These are phyloP conservation scores for Casuarius casuarius DNA, from an alignment of 2,113 vertebrate species.

Conservation along the genomic window DNA sequence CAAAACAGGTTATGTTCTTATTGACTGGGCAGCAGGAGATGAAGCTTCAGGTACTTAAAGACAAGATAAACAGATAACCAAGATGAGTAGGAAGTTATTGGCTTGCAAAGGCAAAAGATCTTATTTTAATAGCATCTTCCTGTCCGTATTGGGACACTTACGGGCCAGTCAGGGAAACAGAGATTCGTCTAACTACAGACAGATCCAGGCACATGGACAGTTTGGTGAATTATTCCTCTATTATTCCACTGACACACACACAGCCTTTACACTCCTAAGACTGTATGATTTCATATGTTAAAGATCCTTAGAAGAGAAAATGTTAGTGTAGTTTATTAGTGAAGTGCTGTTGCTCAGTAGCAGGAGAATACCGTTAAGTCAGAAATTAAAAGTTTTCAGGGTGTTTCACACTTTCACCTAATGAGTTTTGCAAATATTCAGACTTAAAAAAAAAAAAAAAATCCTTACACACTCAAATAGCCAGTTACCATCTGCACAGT, in stretches of 20 bases:
- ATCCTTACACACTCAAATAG: background rate
- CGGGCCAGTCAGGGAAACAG: background rate
- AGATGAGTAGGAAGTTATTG: background rate
- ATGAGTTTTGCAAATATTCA: background rate
- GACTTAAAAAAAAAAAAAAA: background rate
- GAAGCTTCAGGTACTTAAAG: background rate
- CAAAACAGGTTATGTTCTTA: background rate
- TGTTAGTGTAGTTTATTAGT: accelerated
- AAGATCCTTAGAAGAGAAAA: background rate
- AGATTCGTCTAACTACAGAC: background rate
- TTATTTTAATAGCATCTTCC: background rate
- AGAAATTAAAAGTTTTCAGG: background rate
- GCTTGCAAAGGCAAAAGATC: background rate
- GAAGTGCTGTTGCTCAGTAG: background rate
- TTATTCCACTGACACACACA: background rate
- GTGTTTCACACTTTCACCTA: background rate
- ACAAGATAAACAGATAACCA: background rate
- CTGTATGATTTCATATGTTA: background rate
- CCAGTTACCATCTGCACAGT: background rate
- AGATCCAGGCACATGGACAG: background rate
- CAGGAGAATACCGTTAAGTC: background rate
- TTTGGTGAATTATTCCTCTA: background rate
- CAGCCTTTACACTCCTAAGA: background rate
- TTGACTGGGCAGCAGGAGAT: background rate
- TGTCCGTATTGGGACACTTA: background rate